Evolutionary conservation across 2,888 invertebrate genomes (phyloP), one percentile per base, ranked within the genome.

Genomic region (Tachystola acroxantha): DNA sequence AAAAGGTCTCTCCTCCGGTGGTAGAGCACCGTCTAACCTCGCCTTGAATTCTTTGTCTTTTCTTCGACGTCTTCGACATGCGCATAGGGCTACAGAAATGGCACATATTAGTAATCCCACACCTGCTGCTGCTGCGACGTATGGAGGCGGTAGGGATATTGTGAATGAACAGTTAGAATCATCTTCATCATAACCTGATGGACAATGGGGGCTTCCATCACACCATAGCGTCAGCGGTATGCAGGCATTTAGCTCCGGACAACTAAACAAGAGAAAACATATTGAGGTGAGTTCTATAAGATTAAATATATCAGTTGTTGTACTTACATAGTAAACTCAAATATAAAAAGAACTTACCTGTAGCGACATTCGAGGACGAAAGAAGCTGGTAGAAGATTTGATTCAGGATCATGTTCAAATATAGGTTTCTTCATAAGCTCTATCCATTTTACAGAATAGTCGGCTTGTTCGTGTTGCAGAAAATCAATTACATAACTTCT

Each of bases 161-260:
- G 90, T 90, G 47, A 92, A 91, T 13, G 92, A 91, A 66, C 94
- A 94, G 59, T 93, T 93, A 1, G 90, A 88, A 56, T 93, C 93
- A 47, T 92, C 92, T 76, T 94, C 94, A 64, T 94, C 95, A 69
- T 90, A 93, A 1, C 94, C 94, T 3, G 94, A 93, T 9, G 94
- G 94, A 63, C 95, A 95, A 60, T 95, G 94, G 1, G 89, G 82
- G 27, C 91, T 88, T 0, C 94, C 94, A 64, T 95, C 94, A 69
- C 94, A 95, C 94, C 94, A 94, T 3, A 95, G 68, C 1, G 91
- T 89, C 1, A 92, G 88, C 44, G 92, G 93, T 55, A 94, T 94
- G 67, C 94, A 95, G 0, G 94, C 94, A 44, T 94, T 93, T 34
- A 94, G 78, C 65, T 94, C 94, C 1, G 94, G 94, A 57, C 94